These are phyloP conservation scores for Rhabditophanes sp. DNA, from an alignment of 2,888 invertebrate genomes.

Conservation along the genomic window DNA sequence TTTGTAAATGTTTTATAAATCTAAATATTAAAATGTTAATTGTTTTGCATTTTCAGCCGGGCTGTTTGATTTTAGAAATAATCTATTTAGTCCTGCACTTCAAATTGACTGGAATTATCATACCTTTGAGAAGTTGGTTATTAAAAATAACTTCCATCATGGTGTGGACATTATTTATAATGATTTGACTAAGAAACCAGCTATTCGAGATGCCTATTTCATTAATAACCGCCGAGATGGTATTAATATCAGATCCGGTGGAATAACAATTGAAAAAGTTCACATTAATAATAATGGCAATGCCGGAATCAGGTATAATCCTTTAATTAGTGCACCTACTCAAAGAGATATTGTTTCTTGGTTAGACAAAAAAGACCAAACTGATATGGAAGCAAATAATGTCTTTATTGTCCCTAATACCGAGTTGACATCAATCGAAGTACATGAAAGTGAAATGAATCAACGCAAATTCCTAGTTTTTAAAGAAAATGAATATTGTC, in stretches of 20 bases:
- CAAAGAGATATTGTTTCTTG: conserved; percentile 77
- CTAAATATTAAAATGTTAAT: too few relatives aligned
- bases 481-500: conserved; percentile 25
- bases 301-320: conserved; percentile 80
- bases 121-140: conserved; percentile 40
- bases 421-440: conserved; percentile 14
- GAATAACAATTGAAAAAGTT: conserved; percentile 52
- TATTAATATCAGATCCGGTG: conserved; percentile 50
- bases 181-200: conserved; percentile 64
- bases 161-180: conserved; percentile 84
- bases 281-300: conserved; percentile 56
- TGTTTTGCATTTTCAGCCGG: too few relatives aligned
- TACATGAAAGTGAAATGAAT: conserved; percentile 34
- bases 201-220: conserved; percentile 24
- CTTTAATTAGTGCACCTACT: conserved; percentile 50
- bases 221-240: conserved; percentile 52
- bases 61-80: conserved; percentile 61
- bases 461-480: conserved; percentile 38
- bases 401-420: conserved; percentile 17
- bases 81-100: conserved; percentile 46
- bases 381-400: conserved; percentile 36
- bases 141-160: conserved; percentile 72
- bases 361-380: conserved; percentile 46
- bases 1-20: background rate
- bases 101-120: conserved; percentile 54